Conservation (phyloP, 2,888 invertebrate species). For the Lycophotia porphyrea region DNA sequence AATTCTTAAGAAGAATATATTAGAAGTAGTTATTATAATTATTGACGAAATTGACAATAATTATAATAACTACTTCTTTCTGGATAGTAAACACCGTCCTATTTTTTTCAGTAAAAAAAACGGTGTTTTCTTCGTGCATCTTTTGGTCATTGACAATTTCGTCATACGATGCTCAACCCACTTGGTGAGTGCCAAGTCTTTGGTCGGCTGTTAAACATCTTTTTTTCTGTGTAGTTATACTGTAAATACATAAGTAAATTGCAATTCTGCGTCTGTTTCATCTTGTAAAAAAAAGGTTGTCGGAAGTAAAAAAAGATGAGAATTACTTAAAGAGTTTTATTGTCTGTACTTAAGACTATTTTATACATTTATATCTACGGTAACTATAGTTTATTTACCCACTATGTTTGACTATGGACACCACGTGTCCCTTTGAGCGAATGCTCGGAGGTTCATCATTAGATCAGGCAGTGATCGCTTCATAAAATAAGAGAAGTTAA, state of each 20-base stretch:
- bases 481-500: conserved; percentile 48
- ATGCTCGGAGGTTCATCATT: conserved; percentile 73
- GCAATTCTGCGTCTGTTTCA: not conserved
- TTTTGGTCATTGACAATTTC: not conserved
- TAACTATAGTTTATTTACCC: conserved; percentile 82
- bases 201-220: not conserved
- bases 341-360: conserved; percentile 79
- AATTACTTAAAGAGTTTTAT: conserved; percentile 70
- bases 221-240: not conserved
- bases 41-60: no score
- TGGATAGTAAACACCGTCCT: no score
- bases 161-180: not conserved
- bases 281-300: no score
- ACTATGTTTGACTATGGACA: conserved; percentile 87
- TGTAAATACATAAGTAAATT: not conserved
- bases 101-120: not conserved
- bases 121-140: not conserved
- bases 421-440: conserved; percentile 75
- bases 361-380: conserved; percentile 83
- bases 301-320: conserved; percentile 14
- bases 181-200: not conserved
- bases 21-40: no score
- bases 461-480: conserved; percentile 85
- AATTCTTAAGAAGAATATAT: no score
- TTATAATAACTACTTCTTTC: no score